Percentiles rank a stretch among this genome's conserved stretches.
phyloP scores from a whole-genome alignment of 1,140 invertebrate species.

The Parasteatoda tepidariorum region DNA sequence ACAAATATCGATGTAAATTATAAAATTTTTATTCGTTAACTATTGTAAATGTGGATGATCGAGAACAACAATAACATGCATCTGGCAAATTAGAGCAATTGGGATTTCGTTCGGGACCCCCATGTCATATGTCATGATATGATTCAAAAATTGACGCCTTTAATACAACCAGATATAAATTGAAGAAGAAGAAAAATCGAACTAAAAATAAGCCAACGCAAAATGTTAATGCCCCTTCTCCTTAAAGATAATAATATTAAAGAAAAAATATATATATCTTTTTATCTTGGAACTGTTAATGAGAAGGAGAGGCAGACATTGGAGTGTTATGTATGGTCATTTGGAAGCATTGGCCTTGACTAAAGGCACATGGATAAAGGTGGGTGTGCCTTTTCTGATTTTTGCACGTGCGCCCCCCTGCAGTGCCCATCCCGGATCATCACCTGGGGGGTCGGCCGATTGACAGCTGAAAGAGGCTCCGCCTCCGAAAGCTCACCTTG shows the following conservation, averaged over 20 bases:
- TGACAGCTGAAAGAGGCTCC: slow-evolving; percentile 53
- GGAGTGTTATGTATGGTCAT: slow-evolving; percentile 57
- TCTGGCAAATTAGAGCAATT: too few species aligned
- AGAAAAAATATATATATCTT: slow-evolving; percentile 31
- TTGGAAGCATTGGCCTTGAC: slow-evolving; percentile 49
- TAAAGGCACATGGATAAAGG: slow-evolving; percentile 29
- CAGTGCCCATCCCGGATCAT: slow-evolving; percentile 56
- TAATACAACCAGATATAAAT: background rate
- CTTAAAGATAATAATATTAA: background rate
- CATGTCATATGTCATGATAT: too few species aligned
- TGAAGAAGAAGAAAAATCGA: background rate
- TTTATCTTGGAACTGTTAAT: slow-evolving; percentile 56
- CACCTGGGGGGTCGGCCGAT: slow-evolving; percentile 55
- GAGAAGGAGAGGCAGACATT: slow-evolving; percentile 48
- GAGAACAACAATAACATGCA: too few species aligned
- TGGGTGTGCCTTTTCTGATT: slow-evolving; percentile 58
- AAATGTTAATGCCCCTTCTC: background rate
- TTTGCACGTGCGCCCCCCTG: slow-evolving; percentile 58
- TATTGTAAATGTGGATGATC: too few species aligned
- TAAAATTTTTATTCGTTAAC: too few species aligned
- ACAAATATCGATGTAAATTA: too few species aligned
- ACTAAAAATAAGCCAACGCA: background rate
- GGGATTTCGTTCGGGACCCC: too few species aligned
- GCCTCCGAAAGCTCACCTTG: slow-evolving; percentile 52
- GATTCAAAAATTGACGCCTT: too few species aligned